A percentile compares a stretch with the other conserved stretches of the same genome.
These are phyloP conservation scores for Conchocele bisecta DNA, from an alignment of 2,888 invertebrate genomes.

Conservation along the genomic window DNA sequence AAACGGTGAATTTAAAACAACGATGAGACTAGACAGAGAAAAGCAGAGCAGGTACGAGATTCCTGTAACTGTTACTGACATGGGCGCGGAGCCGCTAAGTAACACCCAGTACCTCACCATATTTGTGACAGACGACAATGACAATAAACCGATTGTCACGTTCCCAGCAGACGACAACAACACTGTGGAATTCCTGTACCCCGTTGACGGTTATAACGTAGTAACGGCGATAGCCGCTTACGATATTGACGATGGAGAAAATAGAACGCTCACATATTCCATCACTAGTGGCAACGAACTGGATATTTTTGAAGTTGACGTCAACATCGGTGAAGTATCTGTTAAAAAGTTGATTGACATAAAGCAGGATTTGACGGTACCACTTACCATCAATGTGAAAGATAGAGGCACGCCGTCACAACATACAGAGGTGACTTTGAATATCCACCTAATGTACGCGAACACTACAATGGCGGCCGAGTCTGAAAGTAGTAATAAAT, in stretches of 20 bases:
- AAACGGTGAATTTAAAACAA: conserved; percentile 65
- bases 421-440: conserved; percentile 21
- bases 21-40: conserved; percentile 64
- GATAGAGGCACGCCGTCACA: conserved; percentile 35
- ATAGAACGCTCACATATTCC: conserved; percentile 38
- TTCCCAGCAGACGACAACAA: conserved; percentile 71
- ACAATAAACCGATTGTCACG: conserved; percentile 69
- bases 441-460: conserved; percentile 44
- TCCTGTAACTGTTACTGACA: conserved; percentile 64
- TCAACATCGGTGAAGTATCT: conserved; percentile 46
- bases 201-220: conserved; percentile 42
- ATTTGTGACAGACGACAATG: conserved; percentile 68
- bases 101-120: conserved; percentile 66
- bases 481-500: conserved; percentile 46
- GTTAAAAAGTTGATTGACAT: conserved; percentile 44
- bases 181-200: conserved; percentile 58
- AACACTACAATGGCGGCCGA: conserved; percentile 23
- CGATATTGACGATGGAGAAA: conserved; percentile 53
- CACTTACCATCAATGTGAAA: conserved; percentile 29
- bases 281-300: conserved; percentile 48
- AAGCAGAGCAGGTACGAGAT: conserved; percentile 59
- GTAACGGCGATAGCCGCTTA: conserved; percentile 49
- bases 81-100: conserved; percentile 56
- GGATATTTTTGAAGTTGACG: conserved; percentile 49
- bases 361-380: conserved; percentile 19